Percentiles rank a stretch among this genome's conserved stretches.
Evolutionary conservation across 2,888 invertebrate genomes (phyloP).

Genomic region (Caenorhabditis uteleia): DNA sequence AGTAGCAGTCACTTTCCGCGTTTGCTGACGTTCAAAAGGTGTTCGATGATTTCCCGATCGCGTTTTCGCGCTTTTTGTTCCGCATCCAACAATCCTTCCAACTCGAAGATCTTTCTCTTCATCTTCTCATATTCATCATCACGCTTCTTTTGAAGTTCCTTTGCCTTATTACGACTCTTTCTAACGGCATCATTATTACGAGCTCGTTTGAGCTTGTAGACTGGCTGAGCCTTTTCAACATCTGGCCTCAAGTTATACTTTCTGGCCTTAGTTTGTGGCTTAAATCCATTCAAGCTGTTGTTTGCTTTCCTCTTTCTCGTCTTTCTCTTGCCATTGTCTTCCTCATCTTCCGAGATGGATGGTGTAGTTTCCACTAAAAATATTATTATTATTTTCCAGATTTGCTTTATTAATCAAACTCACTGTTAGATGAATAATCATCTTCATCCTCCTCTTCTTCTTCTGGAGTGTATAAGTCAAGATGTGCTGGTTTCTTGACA

Average conservation of each 20-base stretch:
- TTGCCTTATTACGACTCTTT: constrained; percentile 40
- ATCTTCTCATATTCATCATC: constrained; percentile 10
- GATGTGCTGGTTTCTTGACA: no score
- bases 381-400: no score
- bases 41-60: background rate
- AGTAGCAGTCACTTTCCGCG: no score
- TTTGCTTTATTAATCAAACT: no score
- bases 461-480: no score
- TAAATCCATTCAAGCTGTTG: constrained; percentile 6
- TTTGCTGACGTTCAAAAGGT: background rate
- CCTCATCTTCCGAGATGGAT: no score
- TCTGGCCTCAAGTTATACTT: constrained; percentile 36
- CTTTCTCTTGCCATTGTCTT: no score
- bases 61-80: background rate
- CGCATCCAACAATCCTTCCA: constrained; percentile 2
- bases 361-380: no score
- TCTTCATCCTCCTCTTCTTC: no score
- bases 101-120: background rate
- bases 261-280: constrained; percentile 29
- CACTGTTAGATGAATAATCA: no score
- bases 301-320: no score
- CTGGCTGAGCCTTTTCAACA: constrained; percentile 34
- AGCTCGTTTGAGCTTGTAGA: constrained; percentile 40
- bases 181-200: constrained; percentile 50
- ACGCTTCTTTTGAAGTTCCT: constrained; percentile 19